Evolutionary conservation across 1,140 invertebrate species (phyloP).

Genomic region (Zaprionus camerounensis): DNA sequence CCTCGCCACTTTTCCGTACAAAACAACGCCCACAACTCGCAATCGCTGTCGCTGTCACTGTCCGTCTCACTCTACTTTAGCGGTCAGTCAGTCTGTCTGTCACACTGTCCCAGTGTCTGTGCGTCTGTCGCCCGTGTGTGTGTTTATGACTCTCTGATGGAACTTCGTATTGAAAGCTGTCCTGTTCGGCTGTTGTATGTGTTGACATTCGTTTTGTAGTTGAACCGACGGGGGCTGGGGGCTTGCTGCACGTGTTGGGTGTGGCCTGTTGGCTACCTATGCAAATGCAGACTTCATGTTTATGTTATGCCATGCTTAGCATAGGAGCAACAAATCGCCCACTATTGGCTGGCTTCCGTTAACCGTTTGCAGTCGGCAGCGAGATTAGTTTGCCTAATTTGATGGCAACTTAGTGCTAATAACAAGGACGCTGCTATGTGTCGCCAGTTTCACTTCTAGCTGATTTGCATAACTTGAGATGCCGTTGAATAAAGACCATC

Average conservation of each 20-base stretch:
- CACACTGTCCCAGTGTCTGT: background rate
- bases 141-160: conserved; percentile 32
- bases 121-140: conserved; percentile 2
- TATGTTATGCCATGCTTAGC: conserved; percentile 72
- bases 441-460: conserved; percentile 16
- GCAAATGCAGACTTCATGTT: conserved; percentile 65
- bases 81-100: conserved; percentile 1
- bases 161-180: conserved; percentile 53
- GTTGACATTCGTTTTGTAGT: conserved; percentile 73
- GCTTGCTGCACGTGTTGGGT: conserved; percentile 31
- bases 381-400: conserved; percentile 81
- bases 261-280: conserved; percentile 62
- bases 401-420: conserved; percentile 79
- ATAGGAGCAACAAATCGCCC: conserved; percentile 38
- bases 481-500: conserved; percentile 27
- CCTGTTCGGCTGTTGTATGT: conserved; percentile 28
- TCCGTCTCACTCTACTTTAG: conserved; percentile 19
- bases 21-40: conserved; percentile 32
- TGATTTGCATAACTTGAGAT: conserved; percentile 54
- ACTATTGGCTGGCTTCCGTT: background rate
- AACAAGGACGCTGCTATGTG: conserved; percentile 54
- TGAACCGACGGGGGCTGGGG: conserved; percentile 12
- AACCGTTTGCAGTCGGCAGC: background rate
- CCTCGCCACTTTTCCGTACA: conserved; percentile 55
- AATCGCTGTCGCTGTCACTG: conserved; percentile 26